phyloP scores from a whole-genome alignment of 1,140 invertebrate genomes.

The Diploscapter pachys region DNA sequence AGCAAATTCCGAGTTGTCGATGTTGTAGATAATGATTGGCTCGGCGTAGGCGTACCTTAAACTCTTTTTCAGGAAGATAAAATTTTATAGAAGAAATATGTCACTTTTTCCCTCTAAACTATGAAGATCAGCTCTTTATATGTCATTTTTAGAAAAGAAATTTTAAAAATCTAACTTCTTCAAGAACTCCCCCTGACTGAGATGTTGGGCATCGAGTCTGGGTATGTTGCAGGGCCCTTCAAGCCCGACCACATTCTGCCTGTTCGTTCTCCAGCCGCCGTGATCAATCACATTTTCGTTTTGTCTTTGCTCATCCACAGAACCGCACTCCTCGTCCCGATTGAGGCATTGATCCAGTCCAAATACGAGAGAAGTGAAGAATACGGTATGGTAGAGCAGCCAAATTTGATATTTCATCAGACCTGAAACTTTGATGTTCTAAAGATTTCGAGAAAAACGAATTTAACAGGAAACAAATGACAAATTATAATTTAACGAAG shows the following conservation, averaged over 20 bases:
- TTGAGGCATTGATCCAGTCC: no score
- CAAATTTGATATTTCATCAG: no score
- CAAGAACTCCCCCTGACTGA: slow-evolving; percentile 59
- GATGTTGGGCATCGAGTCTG: slow-evolving; percentile 49
- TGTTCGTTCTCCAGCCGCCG: slow-evolving; percentile 44
- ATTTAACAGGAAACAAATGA: no score
- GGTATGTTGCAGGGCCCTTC: slow-evolving; percentile 60
- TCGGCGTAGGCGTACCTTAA: slow-evolving; percentile 53
- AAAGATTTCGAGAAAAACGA: no score
- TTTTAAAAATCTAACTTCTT: slow-evolving; percentile 42
- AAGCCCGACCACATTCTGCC: slow-evolving; percentile 46
- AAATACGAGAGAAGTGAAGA: no score
- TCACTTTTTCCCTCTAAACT: slow-evolving; percentile 2
- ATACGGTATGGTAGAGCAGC: no score
- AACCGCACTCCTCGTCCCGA: no score
- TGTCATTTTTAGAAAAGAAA: no score
- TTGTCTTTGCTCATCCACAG: no score
- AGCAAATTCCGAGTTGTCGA: slow-evolving; percentile 49
- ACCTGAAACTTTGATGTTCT: no score
- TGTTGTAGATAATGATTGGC: slow-evolving; percentile 59
- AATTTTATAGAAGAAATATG: slow-evolving; percentile 42
- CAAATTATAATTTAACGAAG: no score
- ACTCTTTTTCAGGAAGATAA: not conserved
- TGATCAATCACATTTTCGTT: no score
- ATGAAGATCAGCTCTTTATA: not conserved